Base-by-base conservation (phyloP, 2,113 vertebrate genomes). In the Trachemys scripta region DNA sequence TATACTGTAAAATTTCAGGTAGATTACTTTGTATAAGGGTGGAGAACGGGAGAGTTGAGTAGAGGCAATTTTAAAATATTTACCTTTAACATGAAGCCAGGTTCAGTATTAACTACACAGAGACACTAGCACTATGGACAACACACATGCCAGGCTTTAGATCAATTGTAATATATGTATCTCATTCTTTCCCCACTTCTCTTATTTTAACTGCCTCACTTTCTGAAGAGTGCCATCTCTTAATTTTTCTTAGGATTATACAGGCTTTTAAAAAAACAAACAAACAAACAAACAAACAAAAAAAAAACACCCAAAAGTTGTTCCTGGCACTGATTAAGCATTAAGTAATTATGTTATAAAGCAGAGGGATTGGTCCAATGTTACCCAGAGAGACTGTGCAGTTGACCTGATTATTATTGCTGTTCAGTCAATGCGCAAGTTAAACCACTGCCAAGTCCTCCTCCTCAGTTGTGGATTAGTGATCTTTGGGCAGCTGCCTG, bases 401-500 rank as follows among this genome's bases (percentile, higher is more conserved):
- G 94, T 95, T 80, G 89, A 97, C 94, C 65, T 95, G 90, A 94
- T 95, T 93, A 84, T 96, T 87, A 65, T 76, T 88, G 93, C 90
- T 95, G 91, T 94, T 96, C 92, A 96, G 86, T 94, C 97, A 97
- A 85, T 22, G 56, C 47, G 94, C 56, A 95, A 81, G 62, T 87
- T 57, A 84, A 90, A 94, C 51, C 51, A 35, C 87, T 96, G 97
- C 93, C 97, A 96, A 97, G 83, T 38, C 82, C 69, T 95, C 85
- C 94, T 95, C 95, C 90, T 95, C 85, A 16, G 45, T 92, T 94
- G 89, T 1, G 45, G 92, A 94, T 89, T 95, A 95, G 85, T 72
- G 94, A 96, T 93, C 95, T 95, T 90, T 96, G 97, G 96, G 92
- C 95, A 98, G 93, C 89, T 97, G 97, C 95, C 94, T 95, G 57